Evolutionary conservation across 2,888 invertebrate species (phyloP), one percentile per base, ranked within the genome.

Genomic region (Ecliptopera silaceata): DNA sequence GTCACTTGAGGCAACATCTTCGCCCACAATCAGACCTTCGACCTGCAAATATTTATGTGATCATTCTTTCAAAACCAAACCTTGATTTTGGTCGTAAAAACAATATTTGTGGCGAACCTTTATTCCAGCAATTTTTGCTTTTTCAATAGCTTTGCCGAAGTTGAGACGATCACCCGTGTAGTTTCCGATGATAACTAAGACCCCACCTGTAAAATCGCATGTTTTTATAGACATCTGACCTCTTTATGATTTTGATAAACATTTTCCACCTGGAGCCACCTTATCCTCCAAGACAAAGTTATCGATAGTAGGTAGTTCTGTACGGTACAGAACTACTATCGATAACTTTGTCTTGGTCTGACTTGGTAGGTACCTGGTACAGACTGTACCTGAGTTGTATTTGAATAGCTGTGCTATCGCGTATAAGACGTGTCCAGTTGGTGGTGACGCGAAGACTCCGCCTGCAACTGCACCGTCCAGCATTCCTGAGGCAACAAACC

Each of bases 401-500:
- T 88, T 86, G 17, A 92, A 90, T 11, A 94, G 85, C 38, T 93
- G 92, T 31, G 92, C 80, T 34, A 96, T 92, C 0, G 94, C 95
- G 29, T 94, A 92, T 0, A 94, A 81, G 11, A 96, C 94, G 61
- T 93, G 91, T 1, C 91, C 88, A 0, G 95, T 92, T 0, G 96
- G 95, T 0, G 97, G 97, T 0, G 96, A 95, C 0, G 96, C 93
- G 78, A 96, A 97, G 38, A 97, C 92, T 0, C 94, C 93, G 0
- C 97, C 97, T 11, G 94, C 93, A 0, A 97, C 93, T 0, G 95
- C 94, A 0, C 95, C 96, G 13, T 95, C 95, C 63, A 97, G 80
- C 94, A 97, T 95, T 1, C 97, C 97, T 36, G 86, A 74, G 0
- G 97, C 97, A 26, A 97, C 95, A 71, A 94, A 95, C 48, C 96